Percentiles rank a stretch among this genome's conserved stretches.
These are phyloP conservation scores for Blastomussa wellsi DNA, from an alignment of 92 coral and sea anemone species.

Conservation along the genomic window DNA sequence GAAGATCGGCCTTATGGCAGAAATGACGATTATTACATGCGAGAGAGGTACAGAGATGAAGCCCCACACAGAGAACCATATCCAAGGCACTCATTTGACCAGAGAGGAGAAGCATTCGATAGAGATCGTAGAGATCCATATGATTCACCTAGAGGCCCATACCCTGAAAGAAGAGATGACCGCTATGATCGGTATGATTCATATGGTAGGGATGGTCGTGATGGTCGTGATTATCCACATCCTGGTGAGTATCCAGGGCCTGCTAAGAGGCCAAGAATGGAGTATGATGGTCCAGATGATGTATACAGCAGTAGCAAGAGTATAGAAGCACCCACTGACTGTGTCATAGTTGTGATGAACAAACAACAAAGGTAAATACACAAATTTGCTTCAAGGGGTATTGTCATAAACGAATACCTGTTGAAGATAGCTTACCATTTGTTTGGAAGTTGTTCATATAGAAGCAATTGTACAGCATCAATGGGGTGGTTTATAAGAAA, in stretches of 20 bases:
- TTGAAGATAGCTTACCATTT: background rate
- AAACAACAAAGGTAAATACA: constrained; percentile 76
- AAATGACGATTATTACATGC: constrained; percentile 73
- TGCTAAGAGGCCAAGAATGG: constrained; percentile 85
- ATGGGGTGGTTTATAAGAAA: too few relatives aligned
- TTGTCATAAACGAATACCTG: background rate
- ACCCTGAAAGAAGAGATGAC: constrained; percentile 65
- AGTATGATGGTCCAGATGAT: constrained; percentile 64
- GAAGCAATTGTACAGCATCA: too few relatives aligned
- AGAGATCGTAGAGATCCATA: constrained; percentile 61
- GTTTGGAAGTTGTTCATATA: background rate
- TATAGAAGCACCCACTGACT: constrained; percentile 93
- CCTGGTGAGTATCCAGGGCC: constrained; percentile 85
- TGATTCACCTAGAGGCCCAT: constrained; percentile 70
- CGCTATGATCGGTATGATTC: constrained; percentile 59
- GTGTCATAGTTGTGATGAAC: constrained; percentile 94
- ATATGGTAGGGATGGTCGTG: constrained; percentile 8
- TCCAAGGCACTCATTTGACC: constrained; percentile 54
- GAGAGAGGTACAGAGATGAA: constrained; percentile 88
- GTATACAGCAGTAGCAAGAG: constrained; percentile 60
- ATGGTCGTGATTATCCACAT: constrained; percentile 53
- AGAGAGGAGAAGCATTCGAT: constrained; percentile 61
- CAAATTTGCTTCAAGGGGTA: background rate
- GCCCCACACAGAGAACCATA: constrained; percentile 74
- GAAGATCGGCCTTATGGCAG: constrained; percentile 69